These are phyloP conservation scores for Corythoichthys intestinalis DNA, from an alignment of 2,113 vertebrate genomes.

Conservation along the genomic window DNA sequence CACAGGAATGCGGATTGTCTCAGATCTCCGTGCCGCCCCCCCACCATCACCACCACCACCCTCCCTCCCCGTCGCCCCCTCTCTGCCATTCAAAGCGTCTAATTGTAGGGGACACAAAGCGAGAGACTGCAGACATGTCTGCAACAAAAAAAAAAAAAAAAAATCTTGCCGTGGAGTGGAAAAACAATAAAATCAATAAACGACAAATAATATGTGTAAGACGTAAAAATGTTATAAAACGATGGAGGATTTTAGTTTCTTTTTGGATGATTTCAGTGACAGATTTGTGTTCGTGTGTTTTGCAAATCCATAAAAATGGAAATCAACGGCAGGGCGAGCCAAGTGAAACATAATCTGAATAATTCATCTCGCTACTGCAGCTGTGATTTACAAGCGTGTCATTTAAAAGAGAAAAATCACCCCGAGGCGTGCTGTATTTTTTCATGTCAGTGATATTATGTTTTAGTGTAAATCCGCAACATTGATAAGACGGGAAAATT, in stretches of 20 bases:
- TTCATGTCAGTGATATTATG: slow-evolving; percentile 34
- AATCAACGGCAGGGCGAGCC: background rate
- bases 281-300: slow-evolving; percentile 12
- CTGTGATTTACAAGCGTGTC: slow-evolving; percentile 41
- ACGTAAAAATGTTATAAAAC: background rate
- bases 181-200: slow-evolving; percentile 7
- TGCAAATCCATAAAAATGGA: background rate
- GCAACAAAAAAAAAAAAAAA: slow-evolving; percentile 27
- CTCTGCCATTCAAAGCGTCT: slow-evolving; percentile 76
- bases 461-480: slow-evolving; percentile 58
- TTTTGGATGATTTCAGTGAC: background rate
- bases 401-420: slow-evolving; percentile 8
- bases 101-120: slow-evolving; percentile 75
- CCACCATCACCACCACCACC: background rate
- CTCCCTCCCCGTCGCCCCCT: slow-evolving; percentile 57
- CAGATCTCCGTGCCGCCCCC: slow-evolving; percentile 80
- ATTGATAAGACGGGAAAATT: slow-evolving; percentile 62
- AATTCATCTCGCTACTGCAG: slow-evolving; percentile 12
- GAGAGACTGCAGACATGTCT: slow-evolving; percentile 67
- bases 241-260: background rate
- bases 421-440: slow-evolving; percentile 30
- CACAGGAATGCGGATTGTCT: slow-evolving; percentile 93
- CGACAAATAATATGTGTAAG: background rate
- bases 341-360: slow-evolving; percentile 1
- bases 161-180: slow-evolving; percentile 28